These are phyloP conservation scores for Trochalopteron elliotii DNA, from an alignment of 2,113 vertebrate species.

Conservation along the genomic window DNA sequence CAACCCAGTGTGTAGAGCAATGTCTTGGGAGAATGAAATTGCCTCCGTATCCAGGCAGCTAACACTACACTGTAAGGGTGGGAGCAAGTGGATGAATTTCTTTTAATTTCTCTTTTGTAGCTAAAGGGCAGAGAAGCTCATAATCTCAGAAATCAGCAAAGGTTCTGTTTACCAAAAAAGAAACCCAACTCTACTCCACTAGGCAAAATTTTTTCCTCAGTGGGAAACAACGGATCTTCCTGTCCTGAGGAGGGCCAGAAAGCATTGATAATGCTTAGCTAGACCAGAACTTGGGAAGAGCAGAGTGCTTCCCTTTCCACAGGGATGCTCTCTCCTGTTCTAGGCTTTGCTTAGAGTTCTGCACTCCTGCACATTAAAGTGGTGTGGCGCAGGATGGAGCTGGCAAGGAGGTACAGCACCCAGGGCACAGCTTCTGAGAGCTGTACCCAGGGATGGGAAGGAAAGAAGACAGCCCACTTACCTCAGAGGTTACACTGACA, in stretches of 20 bases:
- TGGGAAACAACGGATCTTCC: not conserved
- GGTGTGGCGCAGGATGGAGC: constrained; percentile 38
- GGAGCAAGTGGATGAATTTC: constrained; percentile 51
- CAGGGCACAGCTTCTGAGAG: constrained; percentile 35
- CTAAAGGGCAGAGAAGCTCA: constrained; percentile 47
- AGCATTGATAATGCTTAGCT: not conserved
- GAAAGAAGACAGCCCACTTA: constrained; percentile 55
- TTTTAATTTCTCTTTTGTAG: constrained; percentile 48
- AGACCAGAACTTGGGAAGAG: constrained; percentile 45
- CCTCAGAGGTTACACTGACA: constrained; percentile 67
- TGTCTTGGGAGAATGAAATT: constrained; percentile 1
- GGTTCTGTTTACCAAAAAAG: constrained; percentile 66
- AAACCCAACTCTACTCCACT: constrained; percentile 42
- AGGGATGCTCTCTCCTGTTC: constrained; percentile 41
- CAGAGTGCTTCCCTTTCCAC: constrained; percentile 49
- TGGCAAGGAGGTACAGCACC: constrained; percentile 51
- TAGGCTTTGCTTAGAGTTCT: constrained; percentile 46
- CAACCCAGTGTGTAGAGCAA: not conserved
- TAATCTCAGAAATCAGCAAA: constrained; percentile 34
- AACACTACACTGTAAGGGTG: constrained; percentile 25
- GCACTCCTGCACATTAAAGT: constrained; percentile 34
- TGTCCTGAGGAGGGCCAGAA: constrained; percentile 28
- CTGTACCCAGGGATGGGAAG: constrained; percentile 56
- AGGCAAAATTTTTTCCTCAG: not conserved
- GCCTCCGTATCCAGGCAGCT: constrained; percentile 34